Percentiles rank a stretch among this genome's conserved stretches.
Conservation (phyloP, 2,113 vertebrate species). For the Tragelaphus scriptus region DNA sequence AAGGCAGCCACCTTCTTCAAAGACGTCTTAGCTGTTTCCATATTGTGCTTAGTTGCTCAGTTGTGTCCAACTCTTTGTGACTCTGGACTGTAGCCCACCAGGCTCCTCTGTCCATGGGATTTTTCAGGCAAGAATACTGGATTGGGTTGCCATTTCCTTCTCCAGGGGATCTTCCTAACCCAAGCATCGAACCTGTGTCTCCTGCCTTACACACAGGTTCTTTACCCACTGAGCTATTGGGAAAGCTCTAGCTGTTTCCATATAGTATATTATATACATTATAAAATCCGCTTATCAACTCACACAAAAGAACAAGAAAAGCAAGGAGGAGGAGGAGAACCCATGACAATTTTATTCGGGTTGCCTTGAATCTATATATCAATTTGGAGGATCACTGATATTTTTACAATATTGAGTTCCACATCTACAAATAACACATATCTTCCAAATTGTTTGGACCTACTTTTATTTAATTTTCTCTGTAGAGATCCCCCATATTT, state of each 20-base stretch:
- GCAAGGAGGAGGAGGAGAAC: background rate
- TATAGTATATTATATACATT: background rate
- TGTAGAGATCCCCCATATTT: background rate
- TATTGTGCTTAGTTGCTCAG: background rate
- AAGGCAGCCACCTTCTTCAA: background rate
- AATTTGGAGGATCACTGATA: background rate
- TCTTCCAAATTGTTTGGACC: constrained; percentile 16
- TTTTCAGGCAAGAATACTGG: background rate
- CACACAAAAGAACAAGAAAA: background rate
- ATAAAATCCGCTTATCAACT: background rate
- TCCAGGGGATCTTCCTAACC: background rate
- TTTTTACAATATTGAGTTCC: constrained; percentile 34
- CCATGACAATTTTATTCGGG: constrained; percentile 1
- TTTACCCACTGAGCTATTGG: background rate
- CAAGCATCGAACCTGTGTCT: background rate
- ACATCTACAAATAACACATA: background rate
- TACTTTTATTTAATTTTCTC: constrained; percentile 3
- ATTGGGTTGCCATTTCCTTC: background rate
- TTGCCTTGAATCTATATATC: background rate
- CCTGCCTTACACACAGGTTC: background rate
- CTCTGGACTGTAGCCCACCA: background rate
- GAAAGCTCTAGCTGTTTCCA: background rate
- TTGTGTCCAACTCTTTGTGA: background rate
- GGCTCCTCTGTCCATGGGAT: background rate
- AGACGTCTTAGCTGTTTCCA: background rate